Evolutionary conservation across 2,797 vertebrate species (phyloP), one percentile per base, ranked within the genome.

Genomic region (Poeciliopsis gracilis): DNA sequence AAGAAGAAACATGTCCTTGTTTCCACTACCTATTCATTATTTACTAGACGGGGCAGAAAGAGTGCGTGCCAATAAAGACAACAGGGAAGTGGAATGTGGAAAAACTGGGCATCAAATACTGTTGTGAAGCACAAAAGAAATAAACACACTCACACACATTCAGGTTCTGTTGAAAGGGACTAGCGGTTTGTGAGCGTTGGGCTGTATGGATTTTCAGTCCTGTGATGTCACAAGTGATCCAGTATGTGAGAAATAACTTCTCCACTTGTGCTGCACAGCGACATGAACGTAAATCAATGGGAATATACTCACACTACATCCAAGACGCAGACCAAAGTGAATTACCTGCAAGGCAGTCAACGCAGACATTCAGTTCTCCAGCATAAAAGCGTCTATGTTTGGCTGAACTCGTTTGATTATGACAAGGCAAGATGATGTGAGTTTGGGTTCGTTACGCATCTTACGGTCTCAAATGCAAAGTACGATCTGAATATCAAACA

Each of bases 11-110:
- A 82, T 78, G 79, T 77, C 77, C 41, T 78, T 86, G 76, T 88
- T 87, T 86, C 87, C 87, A 84, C 70, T 43, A 78, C 76, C 88
- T 82, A 93, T 94, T 84, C 57, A 93, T 93, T 92, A 95, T 86
- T 86, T 78, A 83, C 4, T 43, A 73, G 69, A 71, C n/a, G 45
- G n/a, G 30, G 76, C 53, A 80, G 76, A 55, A 36, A 66, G 47
- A 36, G 43, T 43, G 59, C 46, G 36, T 55, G 49, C 72, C 51
- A 84, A 63, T 55, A 84, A 77, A 72, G 85, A 84, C 80, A 89
- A 88, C 85, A 88, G 90, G 92, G 91, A 84, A 82, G 82, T 70
- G 84, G 87, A 88, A 90, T 88, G 90, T 89, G 76, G 67, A 82
- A 71, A 84, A 51, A 80, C 79, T 49, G 83, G 77, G 76, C 81